Percentiles rank a stretch among this genome's conserved stretches.
Conservation (phyloP, 2,888 invertebrate genomes). For the Salpingus planirostris region DNA sequence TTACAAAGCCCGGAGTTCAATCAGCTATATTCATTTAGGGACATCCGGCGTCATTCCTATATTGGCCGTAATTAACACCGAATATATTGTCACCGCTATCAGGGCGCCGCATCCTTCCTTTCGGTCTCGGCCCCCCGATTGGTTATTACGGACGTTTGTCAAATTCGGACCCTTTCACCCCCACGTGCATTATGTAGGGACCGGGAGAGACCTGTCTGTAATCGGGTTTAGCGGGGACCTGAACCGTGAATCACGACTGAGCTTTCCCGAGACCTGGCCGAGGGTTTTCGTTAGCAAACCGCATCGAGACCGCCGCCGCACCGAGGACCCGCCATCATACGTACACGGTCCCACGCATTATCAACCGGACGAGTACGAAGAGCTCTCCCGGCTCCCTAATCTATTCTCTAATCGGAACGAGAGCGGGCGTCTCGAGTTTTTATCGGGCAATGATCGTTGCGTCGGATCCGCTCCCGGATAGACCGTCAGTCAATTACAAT, state of each 20-base stretch:
- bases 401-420: no score
- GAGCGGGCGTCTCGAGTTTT: no score
- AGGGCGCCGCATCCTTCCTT: constrained; percentile 18
- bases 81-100: constrained; percentile 21
- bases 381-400: no score
- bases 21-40: constrained; percentile 23
- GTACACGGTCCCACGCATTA: no score
- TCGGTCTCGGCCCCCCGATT: constrained; percentile 10
- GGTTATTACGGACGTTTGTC: constrained; percentile 16
- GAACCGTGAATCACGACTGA: constrained; percentile 26
- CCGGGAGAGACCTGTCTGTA: constrained; percentile 22
- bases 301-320: constrained; percentile 7
- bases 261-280: constrained; percentile 21
- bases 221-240: constrained; percentile 23
- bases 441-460: no score
- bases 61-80: constrained; percentile 21
- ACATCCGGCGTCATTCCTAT: constrained; percentile 20
- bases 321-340: not conserved
- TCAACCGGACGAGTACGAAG: no score
- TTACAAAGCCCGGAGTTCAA: constrained; percentile 21
- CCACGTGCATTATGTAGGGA: constrained; percentile 25
- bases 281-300: constrained; percentile 19
- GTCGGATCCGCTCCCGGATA: no score
- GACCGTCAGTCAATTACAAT: no score
- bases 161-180: constrained; percentile 24